Percentiles rank a stretch among this genome's conserved stretches.
These are phyloP conservation scores for Dusona sp. DNA, from an alignment of 2,888 invertebrate genomes.

Conservation along the genomic window DNA sequence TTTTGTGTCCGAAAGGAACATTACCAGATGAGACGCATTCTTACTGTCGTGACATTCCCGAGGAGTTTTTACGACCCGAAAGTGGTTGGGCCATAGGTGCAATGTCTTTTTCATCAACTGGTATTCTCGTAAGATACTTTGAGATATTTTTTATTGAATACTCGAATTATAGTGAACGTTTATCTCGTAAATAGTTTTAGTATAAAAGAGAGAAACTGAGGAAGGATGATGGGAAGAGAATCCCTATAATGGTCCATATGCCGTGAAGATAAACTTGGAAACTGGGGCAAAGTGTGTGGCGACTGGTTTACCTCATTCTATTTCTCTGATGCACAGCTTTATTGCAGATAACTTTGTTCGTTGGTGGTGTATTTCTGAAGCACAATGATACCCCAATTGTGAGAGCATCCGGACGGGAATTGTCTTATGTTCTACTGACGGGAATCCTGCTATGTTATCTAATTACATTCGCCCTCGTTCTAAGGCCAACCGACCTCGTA, in stretches of 20 bases:
- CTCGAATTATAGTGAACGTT: neutral
- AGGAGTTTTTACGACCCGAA: conserved; percentile 92
- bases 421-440: conserved; percentile 95
- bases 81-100: conserved; percentile 97
- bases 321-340: conserved; percentile 34
- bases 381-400: conserved; percentile 98
- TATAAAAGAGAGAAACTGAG: neutral
- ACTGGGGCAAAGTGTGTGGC: conserved; percentile 15
- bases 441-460: conserved; percentile 96
- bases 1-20: conserved; percentile 93
- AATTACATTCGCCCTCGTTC: conserved; percentile 96
- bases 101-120: conserved; percentile 94
- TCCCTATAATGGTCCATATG: neutral
- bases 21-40: conserved; percentile 92
- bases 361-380: conserved; percentile 92
- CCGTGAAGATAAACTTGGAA: neutral
- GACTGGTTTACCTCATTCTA: conserved; percentile 3
- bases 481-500: conserved; percentile 94
- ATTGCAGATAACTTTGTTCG: conserved; percentile 86
- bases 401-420: conserved; percentile 96
- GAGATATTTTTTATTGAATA: conserved; percentile 4
- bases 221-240: conserved; percentile 3
- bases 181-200: neutral
- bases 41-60: conserved; percentile 91
- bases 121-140: conserved; percentile 89